Evolutionary conservation across 2,113 vertebrate genomes (phyloP), one percentile per base, ranked within the genome.

Genomic region (Etia nguti): DNA sequence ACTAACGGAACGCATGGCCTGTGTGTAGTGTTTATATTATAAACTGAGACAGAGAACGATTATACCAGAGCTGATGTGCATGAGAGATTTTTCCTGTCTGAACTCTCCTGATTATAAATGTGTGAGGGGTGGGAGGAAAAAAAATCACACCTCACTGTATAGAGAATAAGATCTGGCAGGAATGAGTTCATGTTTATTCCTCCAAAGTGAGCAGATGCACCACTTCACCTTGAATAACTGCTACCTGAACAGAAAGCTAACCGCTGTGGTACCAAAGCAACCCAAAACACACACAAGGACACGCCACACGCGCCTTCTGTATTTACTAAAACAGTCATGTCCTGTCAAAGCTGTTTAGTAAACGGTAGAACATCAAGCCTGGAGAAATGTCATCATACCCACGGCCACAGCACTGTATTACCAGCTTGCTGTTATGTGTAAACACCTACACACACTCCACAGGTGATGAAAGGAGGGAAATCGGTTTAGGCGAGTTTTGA

Each of bases 341-440:
- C 93, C 94, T 95, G 93, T 95, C 92, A 73, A 92, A 73, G 91
- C 77, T 96, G 96, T 96, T 96, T 96, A 95, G 94, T 96, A 96
- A 96, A 96, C 96, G 94, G 81, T 79, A 90, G 93, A 93, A 93
- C 91, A 88, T 93, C 90, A 89, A 92, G 93, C 93, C 94, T 94
- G 95, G 88, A 95, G 94, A 95, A 90, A 93, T 82, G 93, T 90
- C 86, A 89, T 93, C 93, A 94, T 94, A 93, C 92, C 89, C 93
- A 85, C 41, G 92, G 88, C 84, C 84, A 36, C 48, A 82, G 79
- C 83, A 38, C 92, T 81, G 85, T 85, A 90, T 90, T 91, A 90
- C 82, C 86, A 89, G 83, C 82, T 70, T 38, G 60, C 18, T 96
- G 95, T 96, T 96, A 81, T 95, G 94, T 92, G 95, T 96, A 96